Evolutionary conservation across 2,797 vertebrate genomes (phyloP), one percentile per base, ranked within the genome.

Genomic region (Trichosurus vulpecula): DNA sequence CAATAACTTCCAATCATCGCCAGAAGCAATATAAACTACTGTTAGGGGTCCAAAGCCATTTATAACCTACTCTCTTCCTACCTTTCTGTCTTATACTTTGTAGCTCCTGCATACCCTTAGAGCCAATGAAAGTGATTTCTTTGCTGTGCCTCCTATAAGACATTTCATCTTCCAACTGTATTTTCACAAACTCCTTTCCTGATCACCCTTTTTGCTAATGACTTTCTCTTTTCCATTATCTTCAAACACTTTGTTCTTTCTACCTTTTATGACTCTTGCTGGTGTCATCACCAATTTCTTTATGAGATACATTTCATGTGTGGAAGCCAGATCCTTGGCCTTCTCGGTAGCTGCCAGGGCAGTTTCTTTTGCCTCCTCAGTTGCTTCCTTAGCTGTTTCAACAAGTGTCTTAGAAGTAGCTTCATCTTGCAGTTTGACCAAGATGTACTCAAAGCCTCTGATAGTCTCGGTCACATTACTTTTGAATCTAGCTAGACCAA

Each of bases 401-500:
- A 53, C 52, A 11, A 4, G 52, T 52, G 52, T 52, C 52, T 52
- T 52, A 52, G 52, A 52, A 4, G 52, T 52, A 52, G 52, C 52
- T 52, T 52, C 6, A 99, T 99, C 99, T 99, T 99, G 99, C 99
- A 99, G 99, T 99, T 98, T 99, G 95, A 99, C 99, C 97, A 99
- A 98, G 96, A 99, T 99, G 0, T 99, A 99, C 96, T 99, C 99
- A 98, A 99, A 99, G 92, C 99, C 99, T 96, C 99, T 99, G 98
- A 99, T 99, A n/a, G 99, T 99, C 98, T 99, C 99, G 97, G 99
- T 99, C 98, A 99, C 99, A 3, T 99, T 99, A 97, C 99, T 99
- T 99, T 99, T 99, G 98, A 99, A 99, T 97, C 99, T 99, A 92
- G 99, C 99, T 41, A 99, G 99, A 97, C 99, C 99, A 98, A 99